These are phyloP conservation scores for Silurus meridionalis DNA, from an alignment of 2,113 vertebrate species.

Conservation along the genomic window DNA sequence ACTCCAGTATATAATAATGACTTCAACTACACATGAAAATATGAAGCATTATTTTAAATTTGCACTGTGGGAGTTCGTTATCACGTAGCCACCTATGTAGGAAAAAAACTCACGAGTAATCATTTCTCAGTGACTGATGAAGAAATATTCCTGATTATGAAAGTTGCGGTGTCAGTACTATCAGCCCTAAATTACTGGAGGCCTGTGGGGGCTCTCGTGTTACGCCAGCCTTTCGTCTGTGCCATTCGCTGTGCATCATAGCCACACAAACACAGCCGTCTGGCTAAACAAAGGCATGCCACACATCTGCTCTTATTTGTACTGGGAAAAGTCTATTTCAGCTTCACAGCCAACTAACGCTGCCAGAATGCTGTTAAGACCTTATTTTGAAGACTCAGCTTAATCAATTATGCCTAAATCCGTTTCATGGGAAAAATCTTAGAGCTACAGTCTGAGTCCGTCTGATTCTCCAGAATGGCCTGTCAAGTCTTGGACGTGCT, in stretches of 20 bases:
- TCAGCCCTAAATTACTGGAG: constrained; percentile 11
- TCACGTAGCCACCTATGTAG: not conserved
- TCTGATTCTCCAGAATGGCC: constrained; percentile 41
- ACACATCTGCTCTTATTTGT: constrained; percentile 37
- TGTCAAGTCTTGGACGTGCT: constrained; percentile 43
- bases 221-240: constrained; percentile 20
- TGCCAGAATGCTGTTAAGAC: constrained; percentile 35
- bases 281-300: constrained; percentile 29
- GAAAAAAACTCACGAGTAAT: not conserved
- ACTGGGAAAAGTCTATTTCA: constrained; percentile 38
- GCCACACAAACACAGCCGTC: constrained; percentile 21
- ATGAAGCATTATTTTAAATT: not conserved
- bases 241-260: constrained; percentile 33
- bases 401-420: constrained; percentile 35
- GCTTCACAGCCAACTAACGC: constrained; percentile 33
- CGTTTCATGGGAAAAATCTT: constrained; percentile 21
- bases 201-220: constrained; percentile 14
- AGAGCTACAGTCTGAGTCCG: constrained; percentile 5
- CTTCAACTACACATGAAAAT: not conserved
- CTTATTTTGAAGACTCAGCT: constrained; percentile 39
- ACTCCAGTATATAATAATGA: not conserved
- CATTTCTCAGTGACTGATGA: constrained; percentile 22
- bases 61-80: constrained; percentile 7
- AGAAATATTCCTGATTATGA: constrained; percentile 13
- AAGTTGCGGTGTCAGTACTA: constrained; percentile 20